Evolutionary conservation across 2,888 invertebrate genomes (phyloP), one percentile per base, ranked within the genome.

Genomic region (Drosophila leonis): DNA sequence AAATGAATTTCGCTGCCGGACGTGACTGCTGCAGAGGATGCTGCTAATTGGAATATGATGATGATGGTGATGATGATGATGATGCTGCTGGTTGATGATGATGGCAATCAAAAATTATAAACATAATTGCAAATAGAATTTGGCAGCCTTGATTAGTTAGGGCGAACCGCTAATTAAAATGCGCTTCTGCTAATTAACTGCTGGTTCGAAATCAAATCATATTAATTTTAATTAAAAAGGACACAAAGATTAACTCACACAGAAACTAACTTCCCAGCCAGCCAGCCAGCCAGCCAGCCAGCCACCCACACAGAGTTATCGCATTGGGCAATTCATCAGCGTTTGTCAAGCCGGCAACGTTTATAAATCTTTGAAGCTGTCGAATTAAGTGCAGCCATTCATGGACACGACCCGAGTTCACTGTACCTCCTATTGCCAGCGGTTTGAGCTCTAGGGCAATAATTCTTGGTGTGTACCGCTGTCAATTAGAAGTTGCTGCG

Each of bases 401-500:
- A 52, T 37, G 54, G 41, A 48, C 37, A 20, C 54, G 27, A 15
- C 33, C 59, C 48, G 33, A 20, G 48, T 35, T 59, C 52, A 48
- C n/a, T 51, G 61, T 46, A 49, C 60, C 64, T 15, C 57, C 31
- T 10, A 10, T 10, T 12, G 37, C n/a, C 24, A 4, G 35, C 15
- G n/a, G 52, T n/a, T 13, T 20, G 51, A n/a, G n/a, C 70, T 73
- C 77, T 77, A 54, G 54, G 37, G 72, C 80, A 82, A 82, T 83
- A 82, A 73, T 75, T 85, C 76, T 64, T 83, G 65, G 61, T 65
- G 75, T 74, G 57, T 72, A 61, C 61, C 66, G 56, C 80, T 82
- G 80, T 82, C 83, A 82, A 82, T 85, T 82, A 83, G 74, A 74
- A 66, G 46, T 54, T 65, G n/a, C 44, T 51, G 41, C 44, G 72